These are phyloP conservation scores for Heterodera schachtii DNA, from an alignment of 1,140 invertebrate species.

Conservation along the genomic window DNA sequence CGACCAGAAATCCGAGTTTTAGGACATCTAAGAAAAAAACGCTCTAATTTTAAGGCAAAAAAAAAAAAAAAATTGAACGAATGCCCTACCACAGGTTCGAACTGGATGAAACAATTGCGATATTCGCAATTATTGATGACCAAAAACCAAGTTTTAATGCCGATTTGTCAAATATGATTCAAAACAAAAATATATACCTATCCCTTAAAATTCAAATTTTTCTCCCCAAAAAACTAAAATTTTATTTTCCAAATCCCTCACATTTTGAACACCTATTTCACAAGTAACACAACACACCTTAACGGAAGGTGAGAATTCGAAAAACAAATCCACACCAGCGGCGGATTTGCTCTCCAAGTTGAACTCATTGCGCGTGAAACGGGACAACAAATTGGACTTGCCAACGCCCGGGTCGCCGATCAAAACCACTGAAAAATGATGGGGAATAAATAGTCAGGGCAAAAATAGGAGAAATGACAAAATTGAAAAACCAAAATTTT, in stretches of 20 bases:
- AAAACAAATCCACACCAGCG: constrained; percentile 84
- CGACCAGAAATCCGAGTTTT: too few relatives aligned
- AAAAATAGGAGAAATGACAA: background rate
- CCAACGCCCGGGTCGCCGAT: constrained; percentile 99
- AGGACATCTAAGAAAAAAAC: too few relatives aligned
- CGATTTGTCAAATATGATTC: too few relatives aligned
- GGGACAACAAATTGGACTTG: constrained; percentile 96
- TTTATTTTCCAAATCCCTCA: too few relatives aligned
- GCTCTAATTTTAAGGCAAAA: too few relatives aligned
- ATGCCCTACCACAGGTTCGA: too few relatives aligned
- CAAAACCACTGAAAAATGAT: constrained; percentile 80
- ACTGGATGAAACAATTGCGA: too few relatives aligned
- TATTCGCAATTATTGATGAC: background rate
- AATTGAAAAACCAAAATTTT: background rate
- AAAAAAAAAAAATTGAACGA: too few relatives aligned
- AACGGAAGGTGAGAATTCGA: constrained; percentile 89
- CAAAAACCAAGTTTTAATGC: background rate
- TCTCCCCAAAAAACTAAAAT: too few relatives aligned
- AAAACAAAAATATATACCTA: too few relatives aligned
- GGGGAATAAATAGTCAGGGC: background rate
- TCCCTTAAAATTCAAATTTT: too few relatives aligned
- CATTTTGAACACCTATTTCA: too few relatives aligned
- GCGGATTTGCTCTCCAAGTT: constrained; percentile 99
- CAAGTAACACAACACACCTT: constrained; percentile 73
- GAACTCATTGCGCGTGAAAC: constrained; percentile 99